A percentile compares a stretch with the other conserved stretches of the same genome.
These are phyloP conservation scores for Archivesica marissinica DNA, from an alignment of 1,140 invertebrate genomes.

Conservation along the genomic window DNA sequence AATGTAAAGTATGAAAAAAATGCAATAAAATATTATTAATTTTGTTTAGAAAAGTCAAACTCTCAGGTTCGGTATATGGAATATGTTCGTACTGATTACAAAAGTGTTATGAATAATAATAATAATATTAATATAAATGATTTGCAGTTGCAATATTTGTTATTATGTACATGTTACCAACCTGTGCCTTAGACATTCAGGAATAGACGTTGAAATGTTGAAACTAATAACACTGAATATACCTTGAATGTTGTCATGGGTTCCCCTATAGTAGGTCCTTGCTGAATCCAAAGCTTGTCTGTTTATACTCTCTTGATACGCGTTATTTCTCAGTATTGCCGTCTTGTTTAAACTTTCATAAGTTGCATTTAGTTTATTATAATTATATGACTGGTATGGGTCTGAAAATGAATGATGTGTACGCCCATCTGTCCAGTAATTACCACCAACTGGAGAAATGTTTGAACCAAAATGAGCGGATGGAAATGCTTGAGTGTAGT, in stretches of 20 bases:
- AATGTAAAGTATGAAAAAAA: no score
- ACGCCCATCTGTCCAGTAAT: conserved; percentile 73
- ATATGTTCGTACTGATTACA: no score
- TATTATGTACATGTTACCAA: no score
- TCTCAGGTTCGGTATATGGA: no score
- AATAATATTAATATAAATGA: no score
- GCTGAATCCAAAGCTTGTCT: conserved; percentile 71
- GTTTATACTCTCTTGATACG: conserved; percentile 73
- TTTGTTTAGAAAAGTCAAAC: no score
- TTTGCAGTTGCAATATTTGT: no score
- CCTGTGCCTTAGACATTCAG: no score
- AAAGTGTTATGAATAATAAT: no score
- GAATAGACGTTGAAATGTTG: no score
- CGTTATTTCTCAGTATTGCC: conserved; percentile 66
- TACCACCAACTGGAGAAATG: conserved; percentile 62
- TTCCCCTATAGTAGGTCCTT: conserved; percentile 68
- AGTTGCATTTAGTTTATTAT: conserved; percentile 69
- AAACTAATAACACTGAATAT: background rate
- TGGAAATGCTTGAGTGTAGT: conserved; percentile 70
- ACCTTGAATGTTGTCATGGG: conserved; percentile 77
- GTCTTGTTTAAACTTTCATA: conserved; percentile 76
- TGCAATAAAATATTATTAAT: no score
- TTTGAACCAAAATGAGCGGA: conserved; percentile 63
- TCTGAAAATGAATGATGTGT: conserved; percentile 67
- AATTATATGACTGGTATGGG: conserved; percentile 71